Base-by-base conservation (phyloP, 2,888 invertebrate species). In the Spilosoma lubricipeda region DNA sequence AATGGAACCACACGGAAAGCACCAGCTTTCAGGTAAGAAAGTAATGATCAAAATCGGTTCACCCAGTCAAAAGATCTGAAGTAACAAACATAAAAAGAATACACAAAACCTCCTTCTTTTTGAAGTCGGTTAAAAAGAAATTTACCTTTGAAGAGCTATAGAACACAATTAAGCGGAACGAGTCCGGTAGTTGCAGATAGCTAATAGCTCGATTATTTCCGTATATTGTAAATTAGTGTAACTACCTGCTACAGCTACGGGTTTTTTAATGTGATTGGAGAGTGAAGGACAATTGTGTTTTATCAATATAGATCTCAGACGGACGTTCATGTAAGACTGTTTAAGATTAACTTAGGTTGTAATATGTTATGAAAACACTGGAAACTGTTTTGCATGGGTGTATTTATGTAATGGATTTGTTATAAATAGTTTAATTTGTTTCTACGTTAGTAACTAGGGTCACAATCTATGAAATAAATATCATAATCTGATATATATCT, bases 121-220 rank as follows among this genome's bases (percentile, higher is more conserved):
- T n/a, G n/a, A n/a, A n/a, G n/a, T n/a, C 20, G 20, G 0, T 23
- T 3, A 56, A 56, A 56, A 56, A n/a, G 4, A 56, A n/a, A 52
- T 52, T 52, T 8, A 52, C 3, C 8, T 52, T 48, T 23, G 52
- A 59, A 59, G 27, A 63, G 30, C 9, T 56, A n/a, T n/a, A 56
- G n/a, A n/a, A 36, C 15, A 15, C n/a, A 15, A 7, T 42, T 42
- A n/a, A 66, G 13, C 27, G 42, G 18, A 15, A 67, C 18, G 23
- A 67, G 9, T 48, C 67, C 45, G 67, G 23, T 30, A 33, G 30
- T 48, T 33, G 8, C 9, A 30, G 1, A 67, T 30, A 27, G 27
- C n/a, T 42, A 27, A 67, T 42, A 42, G 67, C 15, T 67, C 27
- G 30, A 67, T 45, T 45, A 67, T 30, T 67, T 67, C 42, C 67